A percentile compares a stretch with the other conserved stretches of the same genome.
These are phyloP conservation scores for Coleophora flavipennella DNA, from an alignment of 2,888 invertebrate species.

Conservation along the genomic window DNA sequence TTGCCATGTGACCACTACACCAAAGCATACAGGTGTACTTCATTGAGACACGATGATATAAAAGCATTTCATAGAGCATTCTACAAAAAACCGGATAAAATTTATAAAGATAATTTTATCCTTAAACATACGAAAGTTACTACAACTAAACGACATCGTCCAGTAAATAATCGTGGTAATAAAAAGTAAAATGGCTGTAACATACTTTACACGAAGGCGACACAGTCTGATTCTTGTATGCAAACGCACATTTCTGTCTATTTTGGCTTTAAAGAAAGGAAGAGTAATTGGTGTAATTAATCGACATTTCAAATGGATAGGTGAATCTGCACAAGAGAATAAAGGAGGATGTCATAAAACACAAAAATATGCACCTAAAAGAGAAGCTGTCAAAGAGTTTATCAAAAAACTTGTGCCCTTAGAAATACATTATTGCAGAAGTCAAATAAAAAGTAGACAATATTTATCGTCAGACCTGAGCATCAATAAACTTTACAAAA, in stretches of 20 bases:
- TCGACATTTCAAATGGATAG: too few relatives aligned
- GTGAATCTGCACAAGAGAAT: too few relatives aligned
- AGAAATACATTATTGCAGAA: slow-evolving; percentile 16
- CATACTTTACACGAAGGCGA: slow-evolving; percentile 11
- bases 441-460: slow-evolving; percentile 13
- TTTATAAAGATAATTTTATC: slow-evolving; percentile 15
- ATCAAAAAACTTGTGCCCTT: slow-evolving; percentile 13
- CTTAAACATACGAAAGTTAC: slow-evolving; percentile 9
- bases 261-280: too few relatives aligned
- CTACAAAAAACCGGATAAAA: slow-evolving; percentile 13
- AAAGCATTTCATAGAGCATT: slow-evolving; percentile 12
- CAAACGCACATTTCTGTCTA: too few relatives aligned
- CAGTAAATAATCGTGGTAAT: slow-evolving; percentile 9
- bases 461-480: slow-evolving; percentile 14
- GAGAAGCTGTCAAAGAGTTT: slow-evolving; percentile 13
- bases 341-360: too few relatives aligned
- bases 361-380: slow-evolving; percentile 10
- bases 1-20: slow-evolving; percentile 6
- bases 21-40: too few relatives aligned
- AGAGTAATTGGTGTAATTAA: too few relatives aligned
- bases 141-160: slow-evolving; percentile 8
- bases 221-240: slow-evolving; percentile 14
- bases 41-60: slow-evolving; percentile 11
- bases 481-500: slow-evolving; percentile 14
- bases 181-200: slow-evolving; percentile 11